A percentile compares a stretch with the other conserved stretches of the same genome.
Conservation (phyloP, 2,797 vertebrate species). For the Avahi laniger region DNA sequence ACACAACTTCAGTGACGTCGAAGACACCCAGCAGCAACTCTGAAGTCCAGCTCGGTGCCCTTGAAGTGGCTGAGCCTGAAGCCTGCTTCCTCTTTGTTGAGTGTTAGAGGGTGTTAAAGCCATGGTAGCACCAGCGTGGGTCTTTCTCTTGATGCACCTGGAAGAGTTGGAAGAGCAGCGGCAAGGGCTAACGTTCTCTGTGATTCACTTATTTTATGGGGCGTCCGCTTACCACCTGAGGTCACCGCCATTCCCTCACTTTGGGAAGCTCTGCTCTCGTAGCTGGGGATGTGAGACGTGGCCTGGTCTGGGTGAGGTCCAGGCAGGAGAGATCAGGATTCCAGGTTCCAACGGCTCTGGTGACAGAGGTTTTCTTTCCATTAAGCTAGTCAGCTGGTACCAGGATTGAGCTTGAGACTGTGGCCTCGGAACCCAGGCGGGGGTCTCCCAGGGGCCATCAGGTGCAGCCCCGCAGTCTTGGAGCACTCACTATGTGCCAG, state of each 20-base stretch:
- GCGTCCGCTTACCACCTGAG: not conserved
- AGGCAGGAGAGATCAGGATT: no score
- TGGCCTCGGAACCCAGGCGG: not conserved
- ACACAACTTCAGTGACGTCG: rapidly evolving
- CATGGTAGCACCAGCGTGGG: rapidly evolving
- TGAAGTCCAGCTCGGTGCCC: not conserved
- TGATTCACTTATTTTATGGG: not conserved
- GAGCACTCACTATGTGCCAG: not conserved
- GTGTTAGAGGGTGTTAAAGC: not conserved
- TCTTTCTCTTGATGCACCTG: not conserved
- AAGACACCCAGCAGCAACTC: not conserved
- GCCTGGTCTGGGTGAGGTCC: not conserved
- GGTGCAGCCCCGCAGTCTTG: not conserved
- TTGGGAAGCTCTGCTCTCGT: not conserved
- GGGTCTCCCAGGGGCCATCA: not conserved
- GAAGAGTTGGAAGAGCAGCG: not conserved
- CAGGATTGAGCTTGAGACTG: not conserved
- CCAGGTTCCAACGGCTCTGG: rapidly evolving
- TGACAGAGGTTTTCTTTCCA: not conserved
- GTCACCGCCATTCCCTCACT: not conserved
- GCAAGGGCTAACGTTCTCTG: rapidly evolving
- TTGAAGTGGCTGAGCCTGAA: not conserved
- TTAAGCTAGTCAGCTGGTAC: not conserved
- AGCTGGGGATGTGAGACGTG: not conserved
- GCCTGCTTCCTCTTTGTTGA: not conserved